Evolutionary conservation across 2,113 vertebrate species (phyloP).

Genomic region (Atlantisia rogersi): DNA sequence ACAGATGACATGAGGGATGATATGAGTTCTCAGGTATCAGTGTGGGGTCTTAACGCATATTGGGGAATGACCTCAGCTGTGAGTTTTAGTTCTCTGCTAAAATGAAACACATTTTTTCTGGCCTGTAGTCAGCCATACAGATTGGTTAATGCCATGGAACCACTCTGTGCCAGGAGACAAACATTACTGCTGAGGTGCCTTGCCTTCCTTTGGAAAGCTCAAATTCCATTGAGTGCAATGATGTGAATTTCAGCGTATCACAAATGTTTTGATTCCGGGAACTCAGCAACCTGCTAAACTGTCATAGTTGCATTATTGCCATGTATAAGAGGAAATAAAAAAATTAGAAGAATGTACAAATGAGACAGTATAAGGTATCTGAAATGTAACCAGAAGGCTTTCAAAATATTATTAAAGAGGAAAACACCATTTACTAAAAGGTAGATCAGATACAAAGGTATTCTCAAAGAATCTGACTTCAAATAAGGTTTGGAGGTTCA

Average conservation of each 20-base stretch:
- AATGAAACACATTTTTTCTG: neutral
- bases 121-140: neutral
- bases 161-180: neutral
- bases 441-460: neutral
- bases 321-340: neutral
- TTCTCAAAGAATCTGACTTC: neutral
- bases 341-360: neutral
- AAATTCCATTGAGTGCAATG: neutral
- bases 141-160: neutral
- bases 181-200: neutral
- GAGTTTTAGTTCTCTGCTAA: neutral
- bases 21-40: neutral
- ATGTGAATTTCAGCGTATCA: neutral
- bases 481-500: neutral
- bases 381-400: neutral
- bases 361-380: neutral
- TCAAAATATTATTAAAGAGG: neutral
- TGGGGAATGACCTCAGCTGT: neutral
- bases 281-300: neutral
- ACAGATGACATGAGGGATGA: neutral
- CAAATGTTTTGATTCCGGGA: neutral
- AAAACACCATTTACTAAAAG: neutral
- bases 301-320: neutral
- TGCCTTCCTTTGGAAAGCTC: neutral
- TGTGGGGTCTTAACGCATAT: neutral